Percentiles rank a stretch among this genome's conserved stretches.
Conservation (phyloP, 2,113 vertebrate species). For the Carlito syrichta region DNA sequence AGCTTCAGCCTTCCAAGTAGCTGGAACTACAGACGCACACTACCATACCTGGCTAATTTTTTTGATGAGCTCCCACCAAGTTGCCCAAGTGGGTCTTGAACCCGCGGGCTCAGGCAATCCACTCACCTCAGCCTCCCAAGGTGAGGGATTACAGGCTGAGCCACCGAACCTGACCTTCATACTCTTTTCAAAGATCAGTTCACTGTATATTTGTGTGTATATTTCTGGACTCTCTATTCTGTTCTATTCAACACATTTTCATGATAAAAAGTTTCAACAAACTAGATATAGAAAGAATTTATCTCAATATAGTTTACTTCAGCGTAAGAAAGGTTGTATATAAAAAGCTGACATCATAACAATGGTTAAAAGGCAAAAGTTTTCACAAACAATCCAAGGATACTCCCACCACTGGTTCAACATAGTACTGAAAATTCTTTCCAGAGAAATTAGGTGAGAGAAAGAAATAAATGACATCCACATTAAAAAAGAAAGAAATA, state of each 20-base stretch:
- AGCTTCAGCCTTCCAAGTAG: too few species aligned
- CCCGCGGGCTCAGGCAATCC: too few species aligned
- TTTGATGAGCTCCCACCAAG: too few species aligned
- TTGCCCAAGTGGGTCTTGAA: too few species aligned
- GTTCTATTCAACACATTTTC: background rate
- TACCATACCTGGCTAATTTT: too few species aligned
- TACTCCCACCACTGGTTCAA: background rate
- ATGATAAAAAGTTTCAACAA: background rate
- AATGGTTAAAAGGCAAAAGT: background rate
- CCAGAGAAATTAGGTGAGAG: background rate
- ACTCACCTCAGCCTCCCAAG: too few species aligned
- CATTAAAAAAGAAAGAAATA: background rate
- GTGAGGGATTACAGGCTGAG: too few species aligned
- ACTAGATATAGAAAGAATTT: background rate
- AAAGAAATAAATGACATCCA: background rate
- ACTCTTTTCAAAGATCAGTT: too few species aligned
- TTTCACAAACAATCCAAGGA: too few species aligned
- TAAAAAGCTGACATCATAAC: background rate
- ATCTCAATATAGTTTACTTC: background rate
- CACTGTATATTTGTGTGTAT: too few species aligned
- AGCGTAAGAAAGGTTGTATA: background rate
- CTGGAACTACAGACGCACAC: too few species aligned
- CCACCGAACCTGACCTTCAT: too few species aligned
- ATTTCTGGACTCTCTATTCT: background rate
- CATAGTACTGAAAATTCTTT: background rate